Conservation (phyloP, 2,888 invertebrate species). For the Fissipunctia ypsillon region DNA sequence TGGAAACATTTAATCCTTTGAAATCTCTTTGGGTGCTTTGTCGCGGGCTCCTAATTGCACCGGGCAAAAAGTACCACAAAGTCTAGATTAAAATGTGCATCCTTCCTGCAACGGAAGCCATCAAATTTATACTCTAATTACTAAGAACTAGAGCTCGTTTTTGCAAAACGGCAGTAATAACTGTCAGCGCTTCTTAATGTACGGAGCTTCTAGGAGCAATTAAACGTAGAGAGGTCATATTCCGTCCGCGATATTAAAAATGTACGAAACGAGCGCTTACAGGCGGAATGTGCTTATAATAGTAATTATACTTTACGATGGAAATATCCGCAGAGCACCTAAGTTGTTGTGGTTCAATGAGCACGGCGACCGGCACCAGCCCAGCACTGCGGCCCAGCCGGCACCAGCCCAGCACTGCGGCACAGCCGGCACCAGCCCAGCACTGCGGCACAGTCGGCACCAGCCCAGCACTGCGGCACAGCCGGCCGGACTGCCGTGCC, state of each 20-base stretch:
- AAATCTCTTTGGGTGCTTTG: constrained; percentile 80
- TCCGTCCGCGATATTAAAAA: constrained; percentile 70
- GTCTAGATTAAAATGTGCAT: constrained; percentile 84
- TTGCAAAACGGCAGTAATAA: constrained; percentile 48
- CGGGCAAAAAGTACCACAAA: constrained; percentile 81
- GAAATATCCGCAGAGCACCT: constrained; percentile 8
- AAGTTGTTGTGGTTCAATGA: constrained; percentile 12
- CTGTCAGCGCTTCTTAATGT: constrained; percentile 74
- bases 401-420: not conserved
- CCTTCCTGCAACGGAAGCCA: constrained; percentile 48
- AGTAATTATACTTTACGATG: constrained; percentile 22
- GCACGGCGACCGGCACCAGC: not conserved
- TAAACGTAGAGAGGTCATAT: constrained; percentile 80
- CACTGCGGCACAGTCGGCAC: not conserved
- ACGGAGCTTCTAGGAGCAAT: constrained; percentile 76
- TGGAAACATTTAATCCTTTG: constrained; percentile 86
- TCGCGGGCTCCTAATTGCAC: constrained; percentile 82
- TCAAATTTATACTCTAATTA: constrained; percentile 66
- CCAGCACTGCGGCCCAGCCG: not conserved
- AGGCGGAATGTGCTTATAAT: constrained; percentile 24
- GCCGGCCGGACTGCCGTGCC: not conserved
- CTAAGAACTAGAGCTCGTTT: constrained; percentile 60
- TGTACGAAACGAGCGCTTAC: constrained; percentile 43
- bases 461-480: not conserved
- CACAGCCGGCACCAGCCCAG: constrained; percentile 3